Evolutionary conservation across 2,888 invertebrate genomes (phyloP).

Genomic region (Melinaea marsaeus): DNA sequence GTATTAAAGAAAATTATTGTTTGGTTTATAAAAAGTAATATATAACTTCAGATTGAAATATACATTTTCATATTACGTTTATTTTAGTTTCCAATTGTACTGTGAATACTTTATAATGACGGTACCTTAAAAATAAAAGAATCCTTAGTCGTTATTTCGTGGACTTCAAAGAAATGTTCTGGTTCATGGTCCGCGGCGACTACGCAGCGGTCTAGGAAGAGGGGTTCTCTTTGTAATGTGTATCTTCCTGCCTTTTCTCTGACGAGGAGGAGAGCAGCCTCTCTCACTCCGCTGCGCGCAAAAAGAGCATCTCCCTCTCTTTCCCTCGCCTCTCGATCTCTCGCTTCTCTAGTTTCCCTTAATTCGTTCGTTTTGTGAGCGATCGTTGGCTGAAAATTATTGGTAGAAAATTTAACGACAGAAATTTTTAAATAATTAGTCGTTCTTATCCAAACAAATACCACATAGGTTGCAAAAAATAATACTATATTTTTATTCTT

Average conservation of each 20-base stretch:
- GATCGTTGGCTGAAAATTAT: conserved; percentile 80
- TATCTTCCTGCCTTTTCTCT: conserved; percentile 94
- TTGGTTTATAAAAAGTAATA: no score
- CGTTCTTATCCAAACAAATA: no score
- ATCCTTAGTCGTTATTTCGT: conserved; percentile 94
- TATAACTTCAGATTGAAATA: no score
- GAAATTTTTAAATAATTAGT: background rate
- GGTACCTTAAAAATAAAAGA: conserved; percentile 95
- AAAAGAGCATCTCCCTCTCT: conserved; percentile 76
- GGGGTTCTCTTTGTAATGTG: conserved; percentile 91
- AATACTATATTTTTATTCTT: no score
- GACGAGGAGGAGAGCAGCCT: conserved; percentile 91
- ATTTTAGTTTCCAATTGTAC: no score
- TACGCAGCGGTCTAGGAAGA: conserved; percentile 93
- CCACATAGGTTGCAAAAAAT: no score
- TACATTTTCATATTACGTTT: no score
- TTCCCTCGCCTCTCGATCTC: conserved; percentile 67
- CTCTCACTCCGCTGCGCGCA: conserved; percentile 87
- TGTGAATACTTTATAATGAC: no score
- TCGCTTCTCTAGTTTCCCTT: conserved; percentile 70
- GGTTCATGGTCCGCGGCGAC: conserved; percentile 93
- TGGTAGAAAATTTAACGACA: conserved; percentile 3
- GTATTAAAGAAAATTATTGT: no score
- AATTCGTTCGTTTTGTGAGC: conserved; percentile 83
- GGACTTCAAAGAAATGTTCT: conserved; percentile 96